Evolutionary conservation across 1,140 invertebrate species (phyloP), one percentile per base, ranked within the genome.

Genomic region (Trichomalopsis sarcophagae): DNA sequence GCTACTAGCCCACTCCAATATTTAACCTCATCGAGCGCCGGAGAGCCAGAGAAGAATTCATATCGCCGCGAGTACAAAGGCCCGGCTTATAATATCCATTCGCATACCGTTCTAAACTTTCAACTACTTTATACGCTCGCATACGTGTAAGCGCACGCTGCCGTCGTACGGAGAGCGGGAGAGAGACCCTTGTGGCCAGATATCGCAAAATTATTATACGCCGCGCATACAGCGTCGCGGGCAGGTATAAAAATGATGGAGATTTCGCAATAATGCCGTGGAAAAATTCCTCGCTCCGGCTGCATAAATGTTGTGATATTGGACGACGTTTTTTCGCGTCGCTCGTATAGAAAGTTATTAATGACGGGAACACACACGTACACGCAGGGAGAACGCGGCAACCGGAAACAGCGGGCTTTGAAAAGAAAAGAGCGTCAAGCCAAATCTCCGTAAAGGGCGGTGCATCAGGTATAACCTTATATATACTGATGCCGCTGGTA

Each of bases 1-100:
- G 83, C 78, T 21, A 17, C 21, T 71, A 80, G 87, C 86, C 82
- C 78, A 78, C 81, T 90, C 87, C 87, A 91, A 93, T 92, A 92
- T 91, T 92, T 92, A 89, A 92, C 87, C 86, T 92, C 88, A 91
- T 92, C 86, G 89, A 62, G 83, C 88, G 79, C 17, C 74, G 62
- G 4, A 6, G 33, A 36, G 5, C 30, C 84, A 89, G 90, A 90
- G 90, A 90, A 90, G 88, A 90, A 92, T 91, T 90, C 90, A 90
- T 90, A 90, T 88, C 79, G 23, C 66, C 78, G 80, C 7, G 77
- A 27, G 79, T 30, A 68, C 80, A 83, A 68, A 36, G 40, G 40
- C 44, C 40, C 75, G 44, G 75, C 40, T 81, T 27, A 40, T 40
- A 80, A 40, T 40, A 80, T 11, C 81, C 85, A 81, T 76, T 81